Evolutionary conservation across 2,797 vertebrate species (phyloP).

Genomic region (Tarsius wallacei): DNA sequence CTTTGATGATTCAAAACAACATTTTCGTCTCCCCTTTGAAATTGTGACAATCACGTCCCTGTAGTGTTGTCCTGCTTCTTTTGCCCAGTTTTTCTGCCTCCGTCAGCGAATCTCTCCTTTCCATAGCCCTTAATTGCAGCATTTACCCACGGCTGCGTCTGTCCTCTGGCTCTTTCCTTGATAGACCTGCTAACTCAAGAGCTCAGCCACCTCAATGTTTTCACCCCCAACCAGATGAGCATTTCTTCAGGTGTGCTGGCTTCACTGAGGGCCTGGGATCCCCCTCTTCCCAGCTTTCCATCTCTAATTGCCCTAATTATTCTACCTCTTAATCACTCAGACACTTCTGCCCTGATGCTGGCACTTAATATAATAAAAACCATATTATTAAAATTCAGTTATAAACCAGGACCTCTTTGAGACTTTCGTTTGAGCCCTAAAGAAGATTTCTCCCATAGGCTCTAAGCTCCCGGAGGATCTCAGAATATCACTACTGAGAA

Average conservation of each 20-base stretch:
- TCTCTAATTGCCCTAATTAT: not conserved
- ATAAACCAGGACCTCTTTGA: not conserved
- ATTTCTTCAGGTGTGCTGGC: not conserved
- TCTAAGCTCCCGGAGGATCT: not conserved
- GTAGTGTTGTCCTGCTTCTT: not conserved
- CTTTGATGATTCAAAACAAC: not conserved
- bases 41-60: not conserved
- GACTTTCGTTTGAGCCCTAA: not conserved
- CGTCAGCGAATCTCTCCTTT: not conserved
- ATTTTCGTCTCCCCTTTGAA: not conserved
- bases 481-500: not conserved
- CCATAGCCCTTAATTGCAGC: fast-evolving
- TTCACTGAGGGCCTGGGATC: not conserved
- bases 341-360: not conserved
- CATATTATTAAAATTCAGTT: not conserved
- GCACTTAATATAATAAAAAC: not conserved
- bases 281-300: not conserved
- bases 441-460: not conserved
- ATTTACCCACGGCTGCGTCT: not conserved
- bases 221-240: not conserved
- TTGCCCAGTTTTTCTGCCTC: not conserved
- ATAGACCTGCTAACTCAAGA: not conserved
- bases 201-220: not conserved
- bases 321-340: not conserved
- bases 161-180: not conserved